Evolutionary conservation across 1,140 invertebrate genomes (phyloP), one percentile per base, ranked within the genome.

Genomic region (Hyles euphorbiae): DNA sequence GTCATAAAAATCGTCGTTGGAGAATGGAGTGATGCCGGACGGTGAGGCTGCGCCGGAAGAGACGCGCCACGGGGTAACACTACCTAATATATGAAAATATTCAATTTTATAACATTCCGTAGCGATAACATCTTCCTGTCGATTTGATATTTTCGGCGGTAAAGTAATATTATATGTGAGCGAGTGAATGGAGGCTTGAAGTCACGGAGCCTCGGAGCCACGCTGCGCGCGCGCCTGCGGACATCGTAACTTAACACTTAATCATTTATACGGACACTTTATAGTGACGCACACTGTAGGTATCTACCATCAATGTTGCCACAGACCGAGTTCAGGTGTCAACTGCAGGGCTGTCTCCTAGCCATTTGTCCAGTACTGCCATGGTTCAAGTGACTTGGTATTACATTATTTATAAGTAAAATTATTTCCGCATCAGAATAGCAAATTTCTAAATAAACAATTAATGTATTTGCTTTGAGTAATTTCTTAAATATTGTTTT

Each of bases 111-210:
- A 83, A 85, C 81, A 82, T 86, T 86, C 74, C 74, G 66, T 67
- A 58, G 66, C 74, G 83, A 86, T 86, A 87, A 80, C 74, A 87
- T 87, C 83, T 72, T 61, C 65, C 71, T 82, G 85, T 83, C 83
- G 85, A 88, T 83, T 86, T 86, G 81, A 88, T 86, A 81, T 88
- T 86, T 88, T 86, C 81, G 82, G 83, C 82, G 80, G 79, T 81
- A 76, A 83, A 68, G 83, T 86, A 83, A 86, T 84, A 72, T 81
- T 82, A 83, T 85, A 75, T 65, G 59, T 45, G 63, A 68, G 63
- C 51, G 65, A 65, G 67, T 83, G 81, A 83, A 85, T 85, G 82
- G 81, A 74, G 68, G 53, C 59, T 22, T 22, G 22, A 22, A 22
- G 22, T 22, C 22, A 22, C 22, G 22, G 22, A 22, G 22, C 22